Percentiles rank a stretch among this genome's conserved stretches.
These are phyloP conservation scores for Pristionchus japonicus DNA, from an alignment of 2,888 invertebrate genomes.

Conservation along the genomic window DNA sequence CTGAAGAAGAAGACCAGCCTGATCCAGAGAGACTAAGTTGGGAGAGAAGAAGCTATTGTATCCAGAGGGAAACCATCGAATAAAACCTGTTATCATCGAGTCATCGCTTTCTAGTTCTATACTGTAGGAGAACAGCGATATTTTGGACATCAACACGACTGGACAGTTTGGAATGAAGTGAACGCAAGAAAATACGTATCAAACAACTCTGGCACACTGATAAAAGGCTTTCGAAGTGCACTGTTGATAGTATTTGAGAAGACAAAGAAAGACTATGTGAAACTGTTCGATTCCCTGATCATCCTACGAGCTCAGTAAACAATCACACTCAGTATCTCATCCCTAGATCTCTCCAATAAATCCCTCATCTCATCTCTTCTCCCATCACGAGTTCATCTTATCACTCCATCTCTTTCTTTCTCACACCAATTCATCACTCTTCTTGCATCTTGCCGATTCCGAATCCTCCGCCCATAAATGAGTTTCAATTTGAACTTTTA, in stretches of 20 bases:
- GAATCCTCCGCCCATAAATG: no score
- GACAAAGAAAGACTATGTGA: not conserved
- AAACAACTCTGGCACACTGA: no score
- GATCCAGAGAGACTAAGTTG: no score
- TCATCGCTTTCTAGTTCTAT: no score
- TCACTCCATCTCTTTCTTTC: not conserved
- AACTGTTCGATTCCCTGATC: no score
- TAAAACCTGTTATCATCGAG: conserved; percentile 9
- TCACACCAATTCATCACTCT: conserved; percentile 10
- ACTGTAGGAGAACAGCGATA: not conserved
- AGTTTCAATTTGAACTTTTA: not conserved
- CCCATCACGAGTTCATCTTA: not conserved
- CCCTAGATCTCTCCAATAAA: not conserved
- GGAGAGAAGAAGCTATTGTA: no score
- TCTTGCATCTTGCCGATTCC: not conserved
- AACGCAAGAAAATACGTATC: no score
- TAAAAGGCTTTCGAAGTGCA: no score
- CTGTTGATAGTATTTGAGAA: no score
- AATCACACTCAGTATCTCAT: not conserved
- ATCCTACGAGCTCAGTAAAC: not conserved
- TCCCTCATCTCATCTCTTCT: not conserved
- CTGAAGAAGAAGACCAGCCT: no score
- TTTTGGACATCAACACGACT: no score
- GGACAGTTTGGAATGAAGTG: no score
- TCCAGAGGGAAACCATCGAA: not conserved